Conservation (phyloP, 2,113 vertebrate species). For the Anarrhichthys ocellatus region DNA sequence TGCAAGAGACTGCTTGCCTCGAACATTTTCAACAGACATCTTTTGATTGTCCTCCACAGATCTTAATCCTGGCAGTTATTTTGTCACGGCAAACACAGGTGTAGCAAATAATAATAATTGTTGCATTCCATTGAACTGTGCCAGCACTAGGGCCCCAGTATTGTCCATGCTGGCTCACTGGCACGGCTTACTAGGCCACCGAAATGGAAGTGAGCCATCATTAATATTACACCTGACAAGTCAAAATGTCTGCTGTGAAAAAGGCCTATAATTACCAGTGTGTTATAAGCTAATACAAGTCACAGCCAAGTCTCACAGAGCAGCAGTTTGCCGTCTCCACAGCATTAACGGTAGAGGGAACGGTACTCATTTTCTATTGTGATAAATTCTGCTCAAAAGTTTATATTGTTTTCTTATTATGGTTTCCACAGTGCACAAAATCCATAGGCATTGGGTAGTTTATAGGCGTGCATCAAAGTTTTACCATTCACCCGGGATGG, state of each 20-base stretch:
- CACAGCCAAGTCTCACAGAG: conserved; percentile 15
- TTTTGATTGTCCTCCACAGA: not conserved
- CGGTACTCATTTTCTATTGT: conserved; percentile 43
- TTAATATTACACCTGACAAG: conserved; percentile 20
- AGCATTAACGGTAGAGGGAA: conserved; percentile 47
- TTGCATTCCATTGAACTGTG: conserved; percentile 29
- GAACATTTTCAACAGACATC: not conserved
- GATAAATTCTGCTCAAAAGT: conserved; percentile 57
- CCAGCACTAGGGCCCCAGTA: not conserved
- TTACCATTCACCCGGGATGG: conserved; percentile 66
- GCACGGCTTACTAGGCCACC: not conserved
- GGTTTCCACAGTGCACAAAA: conserved; percentile 50
- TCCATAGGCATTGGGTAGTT: conserved; percentile 60
- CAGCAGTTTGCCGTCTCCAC: conserved; percentile 31
- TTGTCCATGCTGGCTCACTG: conserved; percentile 8
- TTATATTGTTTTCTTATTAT: conserved; percentile 67
- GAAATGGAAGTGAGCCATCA: conserved; percentile 21
- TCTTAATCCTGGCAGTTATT: conserved; percentile 14
- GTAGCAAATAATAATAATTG: conserved; percentile 22
- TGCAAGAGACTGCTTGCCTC: not conserved
- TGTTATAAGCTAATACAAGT: not conserved
- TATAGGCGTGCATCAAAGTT: conserved; percentile 64
- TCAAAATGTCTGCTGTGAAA: conserved; percentile 3
- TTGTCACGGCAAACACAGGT: conserved; percentile 22
- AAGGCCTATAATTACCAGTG: not conserved